Conservation (phyloP, 2,113 vertebrate genomes). For the Thinocorus orbignyianus region DNA sequence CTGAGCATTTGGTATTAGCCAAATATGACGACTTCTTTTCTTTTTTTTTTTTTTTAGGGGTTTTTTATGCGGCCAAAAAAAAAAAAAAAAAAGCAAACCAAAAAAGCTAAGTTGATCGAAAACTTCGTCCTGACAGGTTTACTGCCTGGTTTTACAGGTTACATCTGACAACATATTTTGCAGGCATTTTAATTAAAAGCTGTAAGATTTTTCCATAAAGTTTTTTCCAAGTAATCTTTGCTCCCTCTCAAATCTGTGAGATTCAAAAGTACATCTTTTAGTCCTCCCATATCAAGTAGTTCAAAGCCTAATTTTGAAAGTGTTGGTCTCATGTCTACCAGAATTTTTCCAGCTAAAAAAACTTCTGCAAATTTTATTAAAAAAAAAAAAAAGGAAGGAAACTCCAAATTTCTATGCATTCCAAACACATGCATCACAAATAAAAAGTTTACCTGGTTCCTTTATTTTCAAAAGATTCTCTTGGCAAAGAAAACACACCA, state of each 20-base stretch:
- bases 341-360: not conserved
- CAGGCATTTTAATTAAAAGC: not conserved
- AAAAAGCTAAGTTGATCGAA: not conserved
- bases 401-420: not conserved
- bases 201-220: not conserved
- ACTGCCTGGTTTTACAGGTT: not conserved
- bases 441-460: not conserved
- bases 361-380: not conserved
- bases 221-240: not conserved
- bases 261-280: not conserved
- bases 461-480: not conserved
- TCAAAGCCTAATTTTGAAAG: not conserved
- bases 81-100: not conserved
- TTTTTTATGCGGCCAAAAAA: too few species aligned
- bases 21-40: not conserved
- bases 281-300: not conserved
- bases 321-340: not conserved
- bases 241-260: not conserved
- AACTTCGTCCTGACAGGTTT: not conserved
- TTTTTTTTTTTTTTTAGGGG: not conserved
- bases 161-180: not conserved
- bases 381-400: not conserved
- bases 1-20: not conserved
- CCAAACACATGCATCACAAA: not conserved
- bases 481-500: not conserved